Percentiles rank a stretch among this genome's conserved stretches.
These are phyloP conservation scores for Pangasius macronema DNA, from an alignment of 2,797 vertebrate species.

Conservation along the genomic window DNA sequence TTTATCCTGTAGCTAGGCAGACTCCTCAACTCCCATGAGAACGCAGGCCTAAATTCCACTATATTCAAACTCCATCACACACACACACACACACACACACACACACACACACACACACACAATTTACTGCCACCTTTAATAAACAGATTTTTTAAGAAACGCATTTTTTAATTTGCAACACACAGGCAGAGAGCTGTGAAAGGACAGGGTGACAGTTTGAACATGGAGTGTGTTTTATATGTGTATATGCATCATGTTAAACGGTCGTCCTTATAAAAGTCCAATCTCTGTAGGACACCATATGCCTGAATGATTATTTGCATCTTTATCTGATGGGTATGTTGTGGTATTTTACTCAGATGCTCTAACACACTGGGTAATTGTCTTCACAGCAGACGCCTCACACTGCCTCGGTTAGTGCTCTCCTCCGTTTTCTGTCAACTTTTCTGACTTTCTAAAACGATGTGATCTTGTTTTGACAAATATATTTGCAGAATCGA, in stretches of 20 bases:
- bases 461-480: not conserved
- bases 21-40: constrained; percentile 61
- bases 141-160: not conserved
- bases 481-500: not conserved
- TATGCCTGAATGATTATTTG: not conserved
- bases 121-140: not conserved
- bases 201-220: not conserved
- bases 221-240: not conserved
- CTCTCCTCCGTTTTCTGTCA: not conserved
- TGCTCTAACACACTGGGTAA: not conserved
- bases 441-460: not conserved
- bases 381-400: not conserved
- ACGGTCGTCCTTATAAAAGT: not conserved
- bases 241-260: not conserved
- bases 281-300: not conserved
- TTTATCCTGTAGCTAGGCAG: constrained; percentile 77
- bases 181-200: not conserved
- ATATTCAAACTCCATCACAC: not conserved
- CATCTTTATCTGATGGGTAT: not conserved
- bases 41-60: constrained; percentile 27
- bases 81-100: not conserved
- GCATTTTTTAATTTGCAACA: not conserved
- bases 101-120: not conserved
- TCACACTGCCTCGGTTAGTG: not conserved
- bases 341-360: not conserved